Evolutionary conservation across 2,888 invertebrate species (phyloP).

Genomic region (Caenorhabditis sinica): DNA sequence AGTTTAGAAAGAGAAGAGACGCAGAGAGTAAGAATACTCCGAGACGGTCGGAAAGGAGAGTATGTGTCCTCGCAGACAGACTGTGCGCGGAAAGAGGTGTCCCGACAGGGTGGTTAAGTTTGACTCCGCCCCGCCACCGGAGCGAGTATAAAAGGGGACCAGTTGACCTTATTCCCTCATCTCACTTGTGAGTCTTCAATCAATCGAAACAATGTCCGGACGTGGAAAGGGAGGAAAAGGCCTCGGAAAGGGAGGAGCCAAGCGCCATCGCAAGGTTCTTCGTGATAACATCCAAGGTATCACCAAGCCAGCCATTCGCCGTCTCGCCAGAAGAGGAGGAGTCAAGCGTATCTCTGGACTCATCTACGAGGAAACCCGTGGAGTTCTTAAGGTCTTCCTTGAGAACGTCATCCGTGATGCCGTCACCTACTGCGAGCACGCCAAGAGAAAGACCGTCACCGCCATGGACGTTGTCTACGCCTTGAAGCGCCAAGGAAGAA

Average conservation of each 20-base stretch:
- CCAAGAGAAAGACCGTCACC: slow-evolving; percentile 92
- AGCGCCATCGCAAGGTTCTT: slow-evolving; percentile 87
- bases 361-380: slow-evolving; percentile 67
- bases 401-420: slow-evolving; percentile 91
- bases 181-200: too few relatives aligned
- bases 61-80: too few relatives aligned
- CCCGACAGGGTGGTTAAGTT: too few relatives aligned
- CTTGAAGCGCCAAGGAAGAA: slow-evolving; percentile 91
- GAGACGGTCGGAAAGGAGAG: too few relatives aligned
- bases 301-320: slow-evolving; percentile 84
- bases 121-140: too few relatives aligned
- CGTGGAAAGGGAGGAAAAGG: slow-evolving; percentile 91
- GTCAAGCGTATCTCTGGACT: slow-evolving; percentile 84
- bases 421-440: slow-evolving; percentile 92
- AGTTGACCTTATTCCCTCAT: too few relatives aligned
- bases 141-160: too few relatives aligned
- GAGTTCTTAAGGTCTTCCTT: slow-evolving; percentile 87
- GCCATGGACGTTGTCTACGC: slow-evolving; percentile 93
- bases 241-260: slow-evolving; percentile 90
- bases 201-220: slow-evolving; percentile 87
- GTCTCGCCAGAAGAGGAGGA: slow-evolving; percentile 85
- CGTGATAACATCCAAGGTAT: slow-evolving; percentile 80
- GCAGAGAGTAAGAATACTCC: too few relatives aligned
- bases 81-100: too few relatives aligned
- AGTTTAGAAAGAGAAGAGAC: too few relatives aligned